A percentile compares a stretch with the other conserved stretches of the same genome.
These are phyloP conservation scores for Hoplodrina blanda DNA, from an alignment of 2,888 invertebrate genomes.

Conservation along the genomic window DNA sequence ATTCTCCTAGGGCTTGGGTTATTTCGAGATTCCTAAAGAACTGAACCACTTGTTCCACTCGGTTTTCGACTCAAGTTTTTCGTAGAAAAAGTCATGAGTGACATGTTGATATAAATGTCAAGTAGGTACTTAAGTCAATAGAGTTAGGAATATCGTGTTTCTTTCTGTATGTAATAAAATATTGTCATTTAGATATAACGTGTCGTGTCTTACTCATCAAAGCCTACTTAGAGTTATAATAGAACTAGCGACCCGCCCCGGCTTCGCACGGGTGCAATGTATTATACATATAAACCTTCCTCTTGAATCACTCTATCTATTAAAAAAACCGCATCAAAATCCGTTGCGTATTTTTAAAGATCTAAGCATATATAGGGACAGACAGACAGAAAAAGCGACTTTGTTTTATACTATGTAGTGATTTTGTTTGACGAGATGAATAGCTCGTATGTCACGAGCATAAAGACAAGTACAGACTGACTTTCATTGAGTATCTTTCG, in stretches of 20 bases:
- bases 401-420: too few species aligned
- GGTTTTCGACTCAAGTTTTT: background rate
- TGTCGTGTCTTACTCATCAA: background rate
- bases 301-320: too few species aligned
- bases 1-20: background rate
- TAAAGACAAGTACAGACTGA: background rate
- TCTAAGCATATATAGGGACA: too few species aligned
- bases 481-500: background rate
- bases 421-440: background rate
- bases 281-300: too few species aligned
- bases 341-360: too few species aligned
- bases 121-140: constrained; percentile 22
- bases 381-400: too few species aligned
- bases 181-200: background rate
- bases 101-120: constrained; percentile 10
- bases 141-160: background rate
- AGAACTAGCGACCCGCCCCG: too few species aligned
- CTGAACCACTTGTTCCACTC: background rate
- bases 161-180: constrained; percentile 10
- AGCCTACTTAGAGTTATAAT: background rate
- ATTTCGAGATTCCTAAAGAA: constrained; percentile 8
- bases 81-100: constrained; percentile 4
- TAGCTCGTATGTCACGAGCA: background rate
- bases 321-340: too few species aligned
- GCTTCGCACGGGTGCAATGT: too few species aligned